Base-by-base conservation (phyloP, 2,888 invertebrate species). In the Dryocosmus kuriphilus region DNA sequence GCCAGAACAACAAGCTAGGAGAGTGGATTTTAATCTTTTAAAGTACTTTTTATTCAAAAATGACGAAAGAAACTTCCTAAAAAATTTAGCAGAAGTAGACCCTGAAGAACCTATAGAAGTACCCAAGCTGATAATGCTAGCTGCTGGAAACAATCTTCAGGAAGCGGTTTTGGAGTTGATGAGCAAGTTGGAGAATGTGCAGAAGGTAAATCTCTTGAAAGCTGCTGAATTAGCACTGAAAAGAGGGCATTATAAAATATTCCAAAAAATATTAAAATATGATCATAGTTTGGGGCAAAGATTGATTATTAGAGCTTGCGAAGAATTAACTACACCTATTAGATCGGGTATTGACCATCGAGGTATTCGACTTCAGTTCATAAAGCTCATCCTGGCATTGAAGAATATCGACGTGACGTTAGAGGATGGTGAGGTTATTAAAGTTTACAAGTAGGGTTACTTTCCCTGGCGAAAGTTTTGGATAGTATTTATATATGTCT, bases 181-280 rank as follows among this genome's bases (percentile, higher is more conserved):
- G 14, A 46, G 79, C 3, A 77, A 75, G 61, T 89, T 91, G 27
- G 93, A 93, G 16, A 93, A 88, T 92, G 94, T 9, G 93, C 93
- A 84, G 91, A 92, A 51, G 9, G n/a, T 22, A n/a, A n/a, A 51
- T 51, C 51, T 77, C 92, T 91, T 41, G 92, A 93, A 79, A 22
- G 93, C 95, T 14, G 92, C 95, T 16, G 94, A 94, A 81, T 92
- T 94, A 65, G 94, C 95, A 61, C 94, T 95, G 67, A 92, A 93
- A 74, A 93, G 93, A 85, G 95, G 95, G 2, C 93, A 92, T 83
- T 88, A 91, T 57, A 92, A 92, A 88, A 93, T 95, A n/a, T 80
- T 90, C 16, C 57, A 79, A 19, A 80, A 82, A 24, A 81, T 92
- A 22, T 75, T 92, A 5, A 79, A 85, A 0, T 74, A 79, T 4